Conservation (phyloP, 2,113 vertebrate species). For the Oncorhynchus mykiss region DNA sequence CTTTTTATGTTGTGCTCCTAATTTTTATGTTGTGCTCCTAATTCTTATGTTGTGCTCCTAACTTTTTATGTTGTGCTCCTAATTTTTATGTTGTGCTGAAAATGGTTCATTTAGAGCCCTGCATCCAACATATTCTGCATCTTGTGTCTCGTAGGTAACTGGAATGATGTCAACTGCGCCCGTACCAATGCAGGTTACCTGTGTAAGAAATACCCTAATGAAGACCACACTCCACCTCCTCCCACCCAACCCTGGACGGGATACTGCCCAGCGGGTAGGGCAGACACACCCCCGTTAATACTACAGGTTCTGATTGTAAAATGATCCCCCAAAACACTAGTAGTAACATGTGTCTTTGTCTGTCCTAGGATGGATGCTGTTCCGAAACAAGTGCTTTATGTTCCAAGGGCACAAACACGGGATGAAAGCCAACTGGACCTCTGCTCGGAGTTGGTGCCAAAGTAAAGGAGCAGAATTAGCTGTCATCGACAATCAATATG, state of each 20-base stretch:
- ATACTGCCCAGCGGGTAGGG: slow-evolving; percentile 71
- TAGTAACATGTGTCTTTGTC: neutral
- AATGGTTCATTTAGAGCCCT: too few relatives aligned
- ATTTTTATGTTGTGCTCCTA: too few relatives aligned
- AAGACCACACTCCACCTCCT: slow-evolving; percentile 62
- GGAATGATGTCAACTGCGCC: slow-evolving; percentile 79
- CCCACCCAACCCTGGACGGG: slow-evolving; percentile 78
- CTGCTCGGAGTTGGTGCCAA: slow-evolving; percentile 68
- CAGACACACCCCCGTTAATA: neutral
- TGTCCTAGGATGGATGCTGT: slow-evolving; percentile 69
- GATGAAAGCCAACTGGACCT: slow-evolving; percentile 63
- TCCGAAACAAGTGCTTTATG: slow-evolving; percentile 75
- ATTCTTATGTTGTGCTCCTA: too few relatives aligned
- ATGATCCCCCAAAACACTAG: neutral
- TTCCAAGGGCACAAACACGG: slow-evolving; percentile 69
- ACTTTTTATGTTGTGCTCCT: too few relatives aligned
- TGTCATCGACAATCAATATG: slow-evolving; percentile 72
- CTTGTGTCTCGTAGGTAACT: slow-evolving; percentile 55
- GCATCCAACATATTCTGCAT: neutral
- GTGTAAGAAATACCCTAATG: slow-evolving; percentile 74
- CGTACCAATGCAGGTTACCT: slow-evolving; percentile 67
- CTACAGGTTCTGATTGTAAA: neutral
- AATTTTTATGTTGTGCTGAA: too few relatives aligned
- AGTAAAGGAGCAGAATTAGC: slow-evolving; percentile 64
- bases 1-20: too few relatives aligned